Evolutionary conservation across 2,113 vertebrate genomes (phyloP).

Genomic region (Nyctibius bracteatus): DNA sequence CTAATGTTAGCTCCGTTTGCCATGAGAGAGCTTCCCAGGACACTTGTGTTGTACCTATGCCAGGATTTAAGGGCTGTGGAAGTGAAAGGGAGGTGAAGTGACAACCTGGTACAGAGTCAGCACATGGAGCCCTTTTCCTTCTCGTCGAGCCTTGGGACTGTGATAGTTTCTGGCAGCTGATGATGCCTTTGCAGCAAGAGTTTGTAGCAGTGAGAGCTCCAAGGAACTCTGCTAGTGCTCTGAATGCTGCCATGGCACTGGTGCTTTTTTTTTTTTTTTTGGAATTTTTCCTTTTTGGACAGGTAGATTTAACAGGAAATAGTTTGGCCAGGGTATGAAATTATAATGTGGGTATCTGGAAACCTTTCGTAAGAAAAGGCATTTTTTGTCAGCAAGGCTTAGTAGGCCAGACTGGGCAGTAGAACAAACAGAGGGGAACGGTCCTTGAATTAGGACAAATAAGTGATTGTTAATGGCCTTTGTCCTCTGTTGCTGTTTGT

Average conservation of each 20-base stretch:
- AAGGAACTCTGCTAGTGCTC: neutral
- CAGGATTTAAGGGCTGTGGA: neutral
- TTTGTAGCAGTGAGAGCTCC: neutral
- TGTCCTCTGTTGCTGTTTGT: slow-evolving; percentile 42
- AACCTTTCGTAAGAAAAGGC: neutral
- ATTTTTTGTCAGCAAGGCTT: neutral
- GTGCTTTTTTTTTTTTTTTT: neutral
- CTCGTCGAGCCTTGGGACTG: neutral
- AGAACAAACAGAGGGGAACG: neutral
- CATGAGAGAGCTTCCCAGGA: neutral
- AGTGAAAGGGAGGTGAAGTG: neutral
- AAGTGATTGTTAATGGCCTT: slow-evolving; percentile 57
- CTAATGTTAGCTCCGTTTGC: neutral
- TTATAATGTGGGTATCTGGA: neutral
- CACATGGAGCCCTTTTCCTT: neutral
- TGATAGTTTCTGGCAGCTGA: neutral
- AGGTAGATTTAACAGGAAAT: neutral
- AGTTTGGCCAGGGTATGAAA: neutral
- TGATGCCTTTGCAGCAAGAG: neutral
- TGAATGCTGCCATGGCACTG: neutral
- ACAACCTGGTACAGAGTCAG: neutral
- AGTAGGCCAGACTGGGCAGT: neutral
- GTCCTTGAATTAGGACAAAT: slow-evolving; percentile 56
- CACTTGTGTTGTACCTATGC: neutral
- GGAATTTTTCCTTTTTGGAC: neutral